Evolutionary conservation across 2,113 vertebrate genomes (phyloP).

Genomic region (Thamnophis sirtalis): DNA sequence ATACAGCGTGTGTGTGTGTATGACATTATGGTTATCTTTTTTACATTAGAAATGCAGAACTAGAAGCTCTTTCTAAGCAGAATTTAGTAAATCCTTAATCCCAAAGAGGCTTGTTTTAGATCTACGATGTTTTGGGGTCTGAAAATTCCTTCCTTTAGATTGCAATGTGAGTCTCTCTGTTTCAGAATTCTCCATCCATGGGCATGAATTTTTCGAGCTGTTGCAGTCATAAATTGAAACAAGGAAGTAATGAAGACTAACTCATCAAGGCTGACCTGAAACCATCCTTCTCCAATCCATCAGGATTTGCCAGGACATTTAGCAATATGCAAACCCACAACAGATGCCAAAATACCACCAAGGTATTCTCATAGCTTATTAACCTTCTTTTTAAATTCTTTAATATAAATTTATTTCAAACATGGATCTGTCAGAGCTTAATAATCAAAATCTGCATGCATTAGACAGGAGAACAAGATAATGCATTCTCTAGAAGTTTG

Average conservation of each 20-base stretch:
- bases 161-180: neutral
- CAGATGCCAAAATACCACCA: conserved; percentile 41
- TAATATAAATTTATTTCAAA: conserved; percentile 43
- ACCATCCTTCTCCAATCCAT: conserved; percentile 27
- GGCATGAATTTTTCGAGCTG: neutral
- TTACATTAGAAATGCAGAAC: neutral
- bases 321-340: conserved; percentile 41
- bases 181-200: neutral
- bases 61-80: neutral
- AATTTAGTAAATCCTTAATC: neutral
- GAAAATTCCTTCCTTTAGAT: neutral
- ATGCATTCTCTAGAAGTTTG: conserved; percentile 29
- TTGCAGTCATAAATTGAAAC: neutral
- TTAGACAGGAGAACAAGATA: conserved; percentile 47
- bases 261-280: conserved; percentile 36
- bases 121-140: neutral
- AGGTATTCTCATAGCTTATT: conserved; percentile 45
- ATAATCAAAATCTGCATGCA: conserved; percentile 48
- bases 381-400: conserved; percentile 34
- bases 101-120: neutral
- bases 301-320: conserved; percentile 42
- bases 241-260: conserved; percentile 36
- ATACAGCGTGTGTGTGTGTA: too few relatives aligned
- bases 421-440: conserved; percentile 45
- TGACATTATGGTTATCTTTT: neutral